Base-by-base conservation (phyloP, 2,888 invertebrate genomes). In the Incurvaria masculella region DNA sequence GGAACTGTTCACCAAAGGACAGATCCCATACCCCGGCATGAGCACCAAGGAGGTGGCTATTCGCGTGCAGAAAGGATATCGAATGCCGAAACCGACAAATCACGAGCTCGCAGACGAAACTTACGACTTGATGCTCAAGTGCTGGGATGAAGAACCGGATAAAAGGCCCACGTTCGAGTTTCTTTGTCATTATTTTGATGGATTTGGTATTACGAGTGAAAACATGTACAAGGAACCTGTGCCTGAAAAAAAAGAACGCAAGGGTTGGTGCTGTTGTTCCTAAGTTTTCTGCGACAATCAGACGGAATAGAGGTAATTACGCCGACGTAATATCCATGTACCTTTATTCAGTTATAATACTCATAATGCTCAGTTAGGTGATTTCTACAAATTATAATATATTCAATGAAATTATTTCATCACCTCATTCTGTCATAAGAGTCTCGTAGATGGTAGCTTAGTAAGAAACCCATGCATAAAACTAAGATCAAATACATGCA, bases 11-110 rank as follows among this genome's bases (percentile, higher is more conserved):
- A 97, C 97, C 6, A 92, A 92, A 63, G 97, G 97, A 49, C 96
- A 97, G 80, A 93, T 97, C 62, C 98, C 98, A 50, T 99, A 98
- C 80, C 97, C 97, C 42, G 97, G 97, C 48, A 89, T 98, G 86
- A 94, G 94, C 64, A 96, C 97, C 49, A 87, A 96, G 44, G 97
- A 98, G 69, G 97, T 98, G 8, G 94, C 98, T 56, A 95, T 96
- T 61, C 94, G 96, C 69, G 92, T 98, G 38, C 95, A 97, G 60
- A 85, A 92, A 59, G 98, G 98, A 46, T 97, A 97, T 79, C 83
- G 98, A 59, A 98, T 98, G 98, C 94, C 95, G 27, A 94, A 94
- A 64, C 98, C 98, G 0, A 82, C 87, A 20, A 87, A 88, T 49
- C 94, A 94, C 61, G 87, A 85, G 59, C 84, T 97, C 57, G 97